Conservation (phyloP, 2,888 invertebrate genomes). For the Drosophila mimica region DNA sequence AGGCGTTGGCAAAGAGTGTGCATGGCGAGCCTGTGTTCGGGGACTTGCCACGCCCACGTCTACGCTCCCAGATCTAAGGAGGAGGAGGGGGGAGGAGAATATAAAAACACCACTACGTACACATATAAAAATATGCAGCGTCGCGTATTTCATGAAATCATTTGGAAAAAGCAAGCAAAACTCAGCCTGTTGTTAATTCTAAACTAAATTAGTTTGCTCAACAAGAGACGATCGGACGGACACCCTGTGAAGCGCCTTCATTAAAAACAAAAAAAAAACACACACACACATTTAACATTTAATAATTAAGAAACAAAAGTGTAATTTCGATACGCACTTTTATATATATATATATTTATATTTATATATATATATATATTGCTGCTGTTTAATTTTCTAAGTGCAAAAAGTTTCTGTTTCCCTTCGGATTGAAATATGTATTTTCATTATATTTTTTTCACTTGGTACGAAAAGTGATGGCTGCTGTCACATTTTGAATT, state of each 20-base stretch:
- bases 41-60: slow-evolving; percentile 93
- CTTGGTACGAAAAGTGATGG: slow-evolving; percentile 50
- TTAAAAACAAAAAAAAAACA: slow-evolving; percentile 10
- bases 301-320: slow-evolving; percentile 44
- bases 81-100: not conserved
- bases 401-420: slow-evolving; percentile 28
- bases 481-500: slow-evolving; percentile 64
- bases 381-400: slow-evolving; percentile 34
- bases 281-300: slow-evolving; percentile 23
- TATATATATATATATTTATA: slow-evolving; percentile 9
- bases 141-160: slow-evolving; percentile 25
- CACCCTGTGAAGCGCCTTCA: slow-evolving; percentile 48
- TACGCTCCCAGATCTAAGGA: slow-evolving; percentile 92
- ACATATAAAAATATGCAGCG: slow-evolving; percentile 45
- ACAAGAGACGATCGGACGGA: slow-evolving; percentile 38
- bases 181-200: slow-evolving; percentile 50
- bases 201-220: slow-evolving; percentile 80
- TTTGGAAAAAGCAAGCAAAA: slow-evolving; percentile 22
- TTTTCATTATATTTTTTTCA: slow-evolving; percentile 55
- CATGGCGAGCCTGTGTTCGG: slow-evolving; percentile 95
- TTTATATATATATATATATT: slow-evolving; percentile 28
- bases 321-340: slow-evolving; percentile 39
- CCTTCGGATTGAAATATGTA: slow-evolving; percentile 59
- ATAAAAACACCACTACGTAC: slow-evolving; percentile 55
- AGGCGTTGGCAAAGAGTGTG: slow-evolving; percentile 95